Evolutionary conservation across 1,140 invertebrate genomes (phyloP).

Genomic region (Diuraphis noxia): DNA sequence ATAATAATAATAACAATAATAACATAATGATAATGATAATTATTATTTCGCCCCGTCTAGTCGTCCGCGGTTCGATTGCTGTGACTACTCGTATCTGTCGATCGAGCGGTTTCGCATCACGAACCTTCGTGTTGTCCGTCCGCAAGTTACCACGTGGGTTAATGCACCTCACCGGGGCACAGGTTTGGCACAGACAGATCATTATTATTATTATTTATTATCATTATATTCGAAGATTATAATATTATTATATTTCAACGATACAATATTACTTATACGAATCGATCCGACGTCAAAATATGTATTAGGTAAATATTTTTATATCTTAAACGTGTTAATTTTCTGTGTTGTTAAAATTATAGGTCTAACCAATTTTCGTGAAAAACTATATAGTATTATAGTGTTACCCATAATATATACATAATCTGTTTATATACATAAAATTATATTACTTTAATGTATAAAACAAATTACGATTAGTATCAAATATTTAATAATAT

Average conservation of each 20-base stretch:
- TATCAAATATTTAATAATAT: background rate
- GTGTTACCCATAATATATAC: background rate
- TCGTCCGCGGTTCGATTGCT: background rate
- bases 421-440: background rate
- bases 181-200: too few species aligned
- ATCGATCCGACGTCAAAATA: background rate
- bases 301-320: background rate
- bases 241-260: background rate
- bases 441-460: background rate
- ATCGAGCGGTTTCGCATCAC: constrained; percentile 23
- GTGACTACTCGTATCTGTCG: constrained; percentile 8
- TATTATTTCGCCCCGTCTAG: background rate
- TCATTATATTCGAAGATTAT: background rate
- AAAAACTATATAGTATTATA: too few species aligned
- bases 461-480: background rate
- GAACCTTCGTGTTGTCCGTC: constrained; percentile 24
- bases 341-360: background rate
- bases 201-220: background rate
- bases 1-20: too few species aligned
- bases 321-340: background rate
- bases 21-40: too few species aligned
- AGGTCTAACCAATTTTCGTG: background rate
- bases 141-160: background rate
- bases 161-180: background rate
- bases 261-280: background rate